These are phyloP conservation scores for Sitobion miscanthi DNA, from an alignment of 1,140 invertebrate genomes.

Conservation along the genomic window DNA sequence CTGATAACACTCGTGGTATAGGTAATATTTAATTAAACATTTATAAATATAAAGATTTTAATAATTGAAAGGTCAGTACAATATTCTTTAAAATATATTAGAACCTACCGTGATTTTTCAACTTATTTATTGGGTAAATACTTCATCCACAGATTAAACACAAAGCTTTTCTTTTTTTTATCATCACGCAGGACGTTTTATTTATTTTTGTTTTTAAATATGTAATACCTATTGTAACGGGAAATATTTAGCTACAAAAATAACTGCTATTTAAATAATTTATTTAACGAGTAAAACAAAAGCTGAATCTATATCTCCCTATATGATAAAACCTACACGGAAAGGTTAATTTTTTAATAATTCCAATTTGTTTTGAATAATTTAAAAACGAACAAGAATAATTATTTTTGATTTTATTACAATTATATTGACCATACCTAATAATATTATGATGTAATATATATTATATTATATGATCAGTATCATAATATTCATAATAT, in stretches of 20 bases:
- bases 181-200: background rate
- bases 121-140: background rate
- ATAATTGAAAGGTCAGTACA: background rate
- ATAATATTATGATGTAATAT: too few species aligned
- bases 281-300: background rate
- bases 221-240: background rate
- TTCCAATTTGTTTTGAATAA: too few species aligned
- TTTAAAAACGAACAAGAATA: too few species aligned
- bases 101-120: background rate
- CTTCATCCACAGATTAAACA: background rate
- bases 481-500: background rate
- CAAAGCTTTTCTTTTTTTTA: background rate
- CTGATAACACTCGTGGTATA: background rate
- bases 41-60: background rate
- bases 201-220: background rate
- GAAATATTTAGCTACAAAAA: background rate
- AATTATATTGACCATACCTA: too few species aligned
- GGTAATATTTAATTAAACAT: background rate
- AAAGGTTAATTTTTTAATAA: background rate
- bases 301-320: too few species aligned
- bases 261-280: background rate
- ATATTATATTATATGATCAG: background rate
- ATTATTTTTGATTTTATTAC: background rate
- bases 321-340: background rate
- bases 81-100: background rate